Evolutionary conservation across 2,113 vertebrate species (phyloP).

Genomic region (Coracopsis vasa): DNA sequence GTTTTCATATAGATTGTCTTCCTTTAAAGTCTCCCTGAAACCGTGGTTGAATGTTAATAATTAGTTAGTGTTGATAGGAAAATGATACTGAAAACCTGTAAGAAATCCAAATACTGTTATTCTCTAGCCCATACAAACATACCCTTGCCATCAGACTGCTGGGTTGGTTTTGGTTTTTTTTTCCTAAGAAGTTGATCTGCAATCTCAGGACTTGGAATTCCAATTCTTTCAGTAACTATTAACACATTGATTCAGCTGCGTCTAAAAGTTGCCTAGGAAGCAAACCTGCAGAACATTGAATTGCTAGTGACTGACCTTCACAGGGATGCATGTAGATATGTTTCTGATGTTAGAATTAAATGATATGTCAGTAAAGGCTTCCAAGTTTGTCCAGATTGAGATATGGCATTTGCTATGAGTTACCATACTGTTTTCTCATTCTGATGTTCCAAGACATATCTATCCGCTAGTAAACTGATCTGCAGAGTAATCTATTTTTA

Average conservation of each 20-base stretch:
- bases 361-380: not conserved
- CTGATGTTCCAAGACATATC: not conserved
- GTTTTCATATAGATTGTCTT: not conserved
- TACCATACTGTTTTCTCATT: not conserved
- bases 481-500: not conserved
- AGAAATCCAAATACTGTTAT: not conserved
- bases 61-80: not conserved
- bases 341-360: not conserved
- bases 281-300: not conserved
- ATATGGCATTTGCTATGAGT: not conserved
- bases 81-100: not conserved
- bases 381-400: not conserved
- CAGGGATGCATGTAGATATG: not conserved
- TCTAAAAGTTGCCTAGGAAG: not conserved
- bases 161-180: not conserved
- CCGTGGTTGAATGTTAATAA: not conserved
- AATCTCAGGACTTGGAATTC: not conserved
- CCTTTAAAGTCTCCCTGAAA: not conserved
- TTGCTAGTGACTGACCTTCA: not conserved
- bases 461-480: not conserved
- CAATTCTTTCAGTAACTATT: not conserved
- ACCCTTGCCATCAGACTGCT: not conserved
- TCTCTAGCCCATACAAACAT: not conserved
- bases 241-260: not conserved
- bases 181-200: not conserved